A percentile compares a stretch with the other conserved stretches of the same genome.
These are phyloP conservation scores for Strongylocentrotus purpuratus DNA, from an alignment of 35 echinoderm and acorn worm genomes.

Conservation along the genomic window DNA sequence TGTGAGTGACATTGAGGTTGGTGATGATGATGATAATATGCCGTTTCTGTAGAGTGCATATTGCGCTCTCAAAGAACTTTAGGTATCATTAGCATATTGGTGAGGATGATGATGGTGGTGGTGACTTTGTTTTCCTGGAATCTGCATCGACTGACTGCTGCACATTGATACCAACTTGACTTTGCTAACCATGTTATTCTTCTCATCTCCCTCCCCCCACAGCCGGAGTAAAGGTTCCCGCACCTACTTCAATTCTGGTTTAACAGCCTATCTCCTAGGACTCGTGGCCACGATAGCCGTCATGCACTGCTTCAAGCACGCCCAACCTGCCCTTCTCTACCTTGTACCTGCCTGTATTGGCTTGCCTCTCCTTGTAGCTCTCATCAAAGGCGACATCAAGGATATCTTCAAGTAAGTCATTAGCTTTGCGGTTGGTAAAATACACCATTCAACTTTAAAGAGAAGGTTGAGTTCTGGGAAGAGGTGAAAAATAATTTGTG, in stretches of 20 bases:
- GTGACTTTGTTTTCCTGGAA: no score
- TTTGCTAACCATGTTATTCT: background rate
- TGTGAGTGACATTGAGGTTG: no score
- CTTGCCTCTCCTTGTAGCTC: slow-evolving; percentile 82
- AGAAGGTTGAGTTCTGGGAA: no score
- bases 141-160: background rate
- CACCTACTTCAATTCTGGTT: slow-evolving; percentile 81
- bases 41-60: no score
- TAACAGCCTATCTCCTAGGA: slow-evolving; percentile 84
- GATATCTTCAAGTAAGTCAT: slow-evolving; percentile 83
- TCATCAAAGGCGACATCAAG: slow-evolving; percentile 86
- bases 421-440: background rate
- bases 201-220: background rate
- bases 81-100: no score
- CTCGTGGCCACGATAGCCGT: slow-evolving; percentile 90
- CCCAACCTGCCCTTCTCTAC: slow-evolving; percentile 93
- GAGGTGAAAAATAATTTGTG: no score
- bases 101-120: no score
- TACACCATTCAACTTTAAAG: no score
- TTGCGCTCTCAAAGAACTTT: no score
- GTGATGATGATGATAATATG: no score
- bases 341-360: slow-evolving; percentile 96
- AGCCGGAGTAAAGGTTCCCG: slow-evolving; percentile 63
- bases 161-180: background rate
- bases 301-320: slow-evolving; percentile 99